A percentile compares a stretch with the other conserved stretches of the same genome.
phyloP scores from a whole-genome alignment of 2,888 invertebrate species.

The Drosophila subquinaria region DNA sequence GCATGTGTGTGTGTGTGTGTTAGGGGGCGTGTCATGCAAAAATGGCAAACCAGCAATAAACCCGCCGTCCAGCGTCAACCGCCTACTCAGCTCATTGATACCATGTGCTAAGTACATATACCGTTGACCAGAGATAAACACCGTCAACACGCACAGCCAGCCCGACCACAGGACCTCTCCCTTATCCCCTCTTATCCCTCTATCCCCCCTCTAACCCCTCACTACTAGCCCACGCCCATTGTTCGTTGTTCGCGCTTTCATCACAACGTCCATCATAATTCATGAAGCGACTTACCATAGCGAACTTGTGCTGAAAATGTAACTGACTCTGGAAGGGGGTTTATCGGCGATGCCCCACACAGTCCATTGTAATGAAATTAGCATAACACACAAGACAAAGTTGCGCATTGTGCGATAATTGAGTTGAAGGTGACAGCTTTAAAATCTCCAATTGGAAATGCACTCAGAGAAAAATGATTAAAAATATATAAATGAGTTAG shows the following conservation, averaged over 20 bases:
- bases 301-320: constrained; percentile 17
- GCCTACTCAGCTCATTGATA: constrained; percentile 36
- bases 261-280: constrained; percentile 75
- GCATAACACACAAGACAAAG: constrained; percentile 57
- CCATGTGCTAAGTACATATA: constrained; percentile 71
- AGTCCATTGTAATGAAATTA: constrained; percentile 68
- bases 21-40: constrained; percentile 68
- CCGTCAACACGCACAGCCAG: constrained; percentile 57
- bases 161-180: constrained; percentile 41
- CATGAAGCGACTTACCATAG: constrained; percentile 42
- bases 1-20: constrained; percentile 4
- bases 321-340: neutral
- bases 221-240: neutral
- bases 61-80: constrained; percentile 22
- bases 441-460: constrained; percentile 20
- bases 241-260: constrained; percentile 55
- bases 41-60: constrained; percentile 70
- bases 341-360: constrained; percentile 7
- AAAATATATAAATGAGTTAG: no score
- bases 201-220: neutral
- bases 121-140: constrained; percentile 77
- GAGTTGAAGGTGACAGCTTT: constrained; percentile 51
- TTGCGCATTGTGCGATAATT: constrained; percentile 61
- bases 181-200: neutral
- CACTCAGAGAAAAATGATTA: neutral